Evolutionary conservation across 2,113 vertebrate genomes (phyloP), one percentile per base, ranked within the genome.

Genomic region (Lanius ludovicianus): DNA sequence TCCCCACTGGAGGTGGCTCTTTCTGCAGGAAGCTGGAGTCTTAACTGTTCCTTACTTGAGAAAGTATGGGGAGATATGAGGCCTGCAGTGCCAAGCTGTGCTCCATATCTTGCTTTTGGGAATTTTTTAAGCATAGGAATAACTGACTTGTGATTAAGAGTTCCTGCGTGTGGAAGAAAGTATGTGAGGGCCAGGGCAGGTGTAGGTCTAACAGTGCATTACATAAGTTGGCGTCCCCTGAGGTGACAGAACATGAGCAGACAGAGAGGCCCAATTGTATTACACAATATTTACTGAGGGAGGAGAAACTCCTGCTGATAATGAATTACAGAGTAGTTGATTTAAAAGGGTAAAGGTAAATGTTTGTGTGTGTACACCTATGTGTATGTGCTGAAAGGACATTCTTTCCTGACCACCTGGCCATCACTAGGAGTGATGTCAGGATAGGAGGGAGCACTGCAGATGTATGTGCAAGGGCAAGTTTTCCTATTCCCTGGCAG

Each of bases 311-410:
- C 37, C 44, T 21, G 18, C 35, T 84, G 80, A 78, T 94, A 94
- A 53, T 33, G n/a, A 74, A 41, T 78, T 84, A n/a, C 7, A 5
- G 60, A 75, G 53, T 24, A 64, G 50, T 25, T 81, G 77, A 87
- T 78, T 70, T 70, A 82, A 78, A 89, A 23, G 90, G 76, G 35
- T 86, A 92, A 92, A 95, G 79, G 76, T 93, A 52, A 67, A 22
- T 49, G 57, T 65, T 41, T 65, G 10, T 60, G n/a, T 39, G 27
- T 70, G 13, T 2, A 2, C 24, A 19, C 14, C 3, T 49, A 0
- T 33, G 8, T 56, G 41, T 41, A 47, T 69, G 47, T 57, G 62
- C 55, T 70, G 41, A 42, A 70, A 15, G 35, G 52, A 46, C 5
- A 8, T 31, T 62, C 21, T 65, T 62, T 35, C 59, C 39, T 82